phyloP scores from a whole-genome alignment of 2,113 vertebrate genomes.

The Cochlearius cochlearius region DNA sequence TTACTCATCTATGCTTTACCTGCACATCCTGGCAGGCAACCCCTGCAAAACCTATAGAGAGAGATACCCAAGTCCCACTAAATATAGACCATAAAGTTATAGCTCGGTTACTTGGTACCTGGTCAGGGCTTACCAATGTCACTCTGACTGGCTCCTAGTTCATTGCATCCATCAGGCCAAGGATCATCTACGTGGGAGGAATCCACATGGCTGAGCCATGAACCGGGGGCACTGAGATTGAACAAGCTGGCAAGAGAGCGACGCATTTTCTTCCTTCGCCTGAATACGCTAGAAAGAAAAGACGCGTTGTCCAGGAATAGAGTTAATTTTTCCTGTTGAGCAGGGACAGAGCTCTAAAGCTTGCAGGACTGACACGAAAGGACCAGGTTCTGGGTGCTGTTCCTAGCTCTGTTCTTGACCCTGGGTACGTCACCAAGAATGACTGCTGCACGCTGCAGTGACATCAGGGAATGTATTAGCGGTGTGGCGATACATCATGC shows the following conservation, averaged over 20 bases:
- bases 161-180: slow-evolving; percentile 31
- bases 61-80: neutral
- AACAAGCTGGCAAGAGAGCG: slow-evolving; percentile 75
- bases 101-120: neutral
- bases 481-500: neutral
- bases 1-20: neutral
- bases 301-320: neutral
- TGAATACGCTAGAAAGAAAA: slow-evolving; percentile 75
- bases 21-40: neutral
- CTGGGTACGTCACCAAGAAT: neutral
- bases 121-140: neutral
- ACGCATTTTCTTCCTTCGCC: slow-evolving; percentile 70
- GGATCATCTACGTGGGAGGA: neutral
- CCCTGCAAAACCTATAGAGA: neutral
- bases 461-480: neutral
- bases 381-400: neutral
- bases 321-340: neutral
- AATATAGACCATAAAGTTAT: neutral
- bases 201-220: slow-evolving; percentile 72
- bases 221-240: slow-evolving; percentile 69
- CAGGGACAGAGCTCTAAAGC: neutral
- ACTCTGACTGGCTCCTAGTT: neutral
- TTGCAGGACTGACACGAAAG: neutral
- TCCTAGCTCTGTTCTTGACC: neutral
- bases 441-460: neutral